phyloP scores from a whole-genome alignment of 2,113 vertebrate genomes.

The Neolamprologus hecqui region DNA sequence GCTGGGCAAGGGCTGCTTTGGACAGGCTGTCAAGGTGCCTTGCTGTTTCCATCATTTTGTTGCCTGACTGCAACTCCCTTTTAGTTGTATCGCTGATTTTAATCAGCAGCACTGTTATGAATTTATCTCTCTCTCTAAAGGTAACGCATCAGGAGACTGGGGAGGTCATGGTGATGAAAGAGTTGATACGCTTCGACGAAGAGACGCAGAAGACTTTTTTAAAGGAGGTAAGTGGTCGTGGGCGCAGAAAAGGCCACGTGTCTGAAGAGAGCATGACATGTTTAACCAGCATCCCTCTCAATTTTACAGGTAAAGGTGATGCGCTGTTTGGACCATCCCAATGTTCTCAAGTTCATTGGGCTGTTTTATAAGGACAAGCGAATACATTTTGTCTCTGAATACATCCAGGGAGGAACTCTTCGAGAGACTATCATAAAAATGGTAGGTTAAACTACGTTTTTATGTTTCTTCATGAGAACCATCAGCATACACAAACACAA shows the following conservation, averaged over 20 bases:
- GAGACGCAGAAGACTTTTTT: conserved; percentile 92
- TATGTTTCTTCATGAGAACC: not conserved
- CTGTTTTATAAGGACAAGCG: conserved; percentile 96
- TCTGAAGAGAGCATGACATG: not conserved
- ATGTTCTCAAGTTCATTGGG: conserved; percentile 93
- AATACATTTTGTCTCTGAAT: conserved; percentile 93
- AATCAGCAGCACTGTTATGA: not conserved
- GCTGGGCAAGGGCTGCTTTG: conserved; percentile 91
- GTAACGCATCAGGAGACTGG: conserved; percentile 91
- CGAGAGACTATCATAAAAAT: conserved; percentile 85
- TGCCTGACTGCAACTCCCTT: not conserved
- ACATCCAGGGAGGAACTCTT: conserved; percentile 90
- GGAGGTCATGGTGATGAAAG: conserved; percentile 99
- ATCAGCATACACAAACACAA: not conserved
- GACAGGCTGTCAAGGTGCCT: conserved; percentile 92
- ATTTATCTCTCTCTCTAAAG: conserved; percentile 54
- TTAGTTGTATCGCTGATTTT: not conserved
- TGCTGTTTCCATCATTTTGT: not conserved
- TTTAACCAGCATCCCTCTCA: not conserved
- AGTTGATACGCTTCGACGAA: conserved; percentile 90
- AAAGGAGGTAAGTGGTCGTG: conserved; percentile 78
- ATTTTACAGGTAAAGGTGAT: conserved; percentile 90
- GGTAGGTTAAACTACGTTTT: conserved; percentile 58
- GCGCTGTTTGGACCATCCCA: conserved; percentile 94
- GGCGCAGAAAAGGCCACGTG: not conserved